Evolutionary conservation across 2,113 vertebrate species (phyloP).

Genomic region (Regulus satrapa): DNA sequence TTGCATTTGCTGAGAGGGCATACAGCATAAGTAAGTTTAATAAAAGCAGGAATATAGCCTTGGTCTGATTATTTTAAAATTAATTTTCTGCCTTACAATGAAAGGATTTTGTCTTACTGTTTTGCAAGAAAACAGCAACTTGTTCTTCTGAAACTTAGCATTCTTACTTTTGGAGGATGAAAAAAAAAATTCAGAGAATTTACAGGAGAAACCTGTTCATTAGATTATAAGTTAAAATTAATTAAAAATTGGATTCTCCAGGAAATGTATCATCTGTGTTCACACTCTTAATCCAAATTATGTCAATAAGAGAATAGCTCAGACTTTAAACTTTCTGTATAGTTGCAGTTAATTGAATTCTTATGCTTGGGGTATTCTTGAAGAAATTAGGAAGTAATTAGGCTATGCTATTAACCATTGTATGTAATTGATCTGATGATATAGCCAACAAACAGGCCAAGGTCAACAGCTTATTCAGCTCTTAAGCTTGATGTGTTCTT

Average conservation of each 20-base stretch:
- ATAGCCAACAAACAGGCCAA: background rate
- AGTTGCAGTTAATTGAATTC: slow-evolving; percentile 43
- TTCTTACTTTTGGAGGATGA: background rate
- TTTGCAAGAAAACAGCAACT: background rate
- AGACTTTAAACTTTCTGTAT: slow-evolving; percentile 24
- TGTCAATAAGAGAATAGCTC: slow-evolving; percentile 4
- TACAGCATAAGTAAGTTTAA: background rate
- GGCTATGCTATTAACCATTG: slow-evolving; percentile 21
- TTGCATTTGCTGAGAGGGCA: background rate
- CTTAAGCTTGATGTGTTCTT: background rate
- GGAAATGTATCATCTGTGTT: slow-evolving; percentile 3
- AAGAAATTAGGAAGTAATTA: slow-evolving; percentile 56
- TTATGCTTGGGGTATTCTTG: slow-evolving; percentile 37
- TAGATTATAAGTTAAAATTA: slow-evolving; percentile 20
- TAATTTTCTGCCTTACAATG: background rate
- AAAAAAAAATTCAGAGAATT: background rate
- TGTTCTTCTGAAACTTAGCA: background rate
- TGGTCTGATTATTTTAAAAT: background rate
- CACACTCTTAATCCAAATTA: background rate
- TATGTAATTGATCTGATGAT: slow-evolving; percentile 30
- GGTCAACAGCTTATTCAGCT: slow-evolving; percentile 40
- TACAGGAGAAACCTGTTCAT: background rate
- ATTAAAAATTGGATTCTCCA: slow-evolving; percentile 38
- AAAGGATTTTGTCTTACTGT: background rate
- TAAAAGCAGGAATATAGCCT: background rate